Conservation (phyloP, 2,113 vertebrate genomes). For the Dendrocopos noguchii region DNA sequence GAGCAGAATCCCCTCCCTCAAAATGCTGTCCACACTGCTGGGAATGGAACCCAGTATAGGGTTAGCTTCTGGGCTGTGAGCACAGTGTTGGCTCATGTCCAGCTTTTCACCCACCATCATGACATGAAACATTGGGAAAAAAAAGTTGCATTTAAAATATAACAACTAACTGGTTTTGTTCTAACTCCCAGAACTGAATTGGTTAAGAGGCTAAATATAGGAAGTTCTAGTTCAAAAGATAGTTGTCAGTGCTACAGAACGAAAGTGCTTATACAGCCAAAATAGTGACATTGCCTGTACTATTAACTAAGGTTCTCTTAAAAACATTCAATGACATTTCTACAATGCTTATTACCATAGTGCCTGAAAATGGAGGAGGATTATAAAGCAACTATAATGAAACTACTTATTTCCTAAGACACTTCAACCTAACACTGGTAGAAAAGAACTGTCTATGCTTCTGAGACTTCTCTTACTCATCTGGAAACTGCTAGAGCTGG, state of each 20-base stretch:
- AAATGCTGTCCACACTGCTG: too few relatives aligned
- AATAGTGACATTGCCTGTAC: not conserved
- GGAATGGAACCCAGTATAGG: too few relatives aligned
- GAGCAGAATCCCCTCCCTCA: too few relatives aligned
- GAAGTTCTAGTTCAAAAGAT: not conserved
- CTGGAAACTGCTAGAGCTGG: not conserved
- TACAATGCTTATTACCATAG: not conserved
- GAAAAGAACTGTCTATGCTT: not conserved
- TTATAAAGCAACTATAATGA: not conserved
- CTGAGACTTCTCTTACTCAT: not conserved
- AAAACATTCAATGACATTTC: not conserved
- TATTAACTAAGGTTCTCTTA: not conserved
- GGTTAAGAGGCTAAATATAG: not conserved
- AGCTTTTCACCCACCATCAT: not conserved
- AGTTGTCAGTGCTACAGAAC: not conserved
- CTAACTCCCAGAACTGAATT: not conserved
- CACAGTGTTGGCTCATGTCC: too few relatives aligned
- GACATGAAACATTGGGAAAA: not conserved
- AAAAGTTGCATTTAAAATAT: not conserved
- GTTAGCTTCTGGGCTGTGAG: too few relatives aligned
- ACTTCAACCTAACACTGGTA: not conserved
- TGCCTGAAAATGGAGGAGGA: not conserved
- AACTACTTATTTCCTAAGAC: not conserved
- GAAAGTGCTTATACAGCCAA: constrained; percentile 12
- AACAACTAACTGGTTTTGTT: not conserved